Base-by-base conservation (phyloP, 2,888 invertebrate genomes). In the Minunthozetes semirufus region DNA sequence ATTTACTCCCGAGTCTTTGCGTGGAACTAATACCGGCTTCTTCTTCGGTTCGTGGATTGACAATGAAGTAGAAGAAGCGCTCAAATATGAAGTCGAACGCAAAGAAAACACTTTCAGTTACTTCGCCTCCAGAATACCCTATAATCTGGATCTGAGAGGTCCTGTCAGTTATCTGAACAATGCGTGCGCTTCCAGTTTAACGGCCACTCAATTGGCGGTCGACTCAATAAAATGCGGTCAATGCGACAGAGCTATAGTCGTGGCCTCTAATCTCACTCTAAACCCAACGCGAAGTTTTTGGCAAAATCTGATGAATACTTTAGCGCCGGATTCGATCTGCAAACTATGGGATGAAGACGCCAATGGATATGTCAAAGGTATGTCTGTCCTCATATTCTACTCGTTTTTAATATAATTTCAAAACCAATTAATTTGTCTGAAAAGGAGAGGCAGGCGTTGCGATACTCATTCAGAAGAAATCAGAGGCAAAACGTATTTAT, bases 81-180 rank as follows among this genome's bases (percentile, higher is more conserved):
- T 72, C 48, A 72, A 72, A 46, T 25, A 72, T 33, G 72, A 72
- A 8, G 6, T 72, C 17, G 63, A 72, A 15, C 50, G 50, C n/a
- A 50, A 50, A 50, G 50, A n/a, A 50, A 50, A 19, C 8, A 19
- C 11, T 4, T 50, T 25, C 72, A 59, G 56, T 25, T 59, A 25
- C 38, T 27, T 46, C 22, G 63, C 72, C 0, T 72, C 72, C 1
- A 50, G 72, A 50, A 72, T 72, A 17, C 72, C 48, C 5, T 22
- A 72, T n/a, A 25, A 50, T 29, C 22, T 72, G 13, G 72, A 72
- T 22, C 22, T 72, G 2, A n/a, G 59, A 27, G 88, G 98, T 1
- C 98, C 98, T 9, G 96, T 96, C 82, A 96, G 90, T 84, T 90
- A 94, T 50, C 85, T 98, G 66, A 98, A 99, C 85, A 97, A 97